Percentiles rank a stretch among this genome's conserved stretches.
These are phyloP conservation scores for Tetranychus piercei DNA, from an alignment of 2,888 invertebrate species.

Conservation along the genomic window DNA sequence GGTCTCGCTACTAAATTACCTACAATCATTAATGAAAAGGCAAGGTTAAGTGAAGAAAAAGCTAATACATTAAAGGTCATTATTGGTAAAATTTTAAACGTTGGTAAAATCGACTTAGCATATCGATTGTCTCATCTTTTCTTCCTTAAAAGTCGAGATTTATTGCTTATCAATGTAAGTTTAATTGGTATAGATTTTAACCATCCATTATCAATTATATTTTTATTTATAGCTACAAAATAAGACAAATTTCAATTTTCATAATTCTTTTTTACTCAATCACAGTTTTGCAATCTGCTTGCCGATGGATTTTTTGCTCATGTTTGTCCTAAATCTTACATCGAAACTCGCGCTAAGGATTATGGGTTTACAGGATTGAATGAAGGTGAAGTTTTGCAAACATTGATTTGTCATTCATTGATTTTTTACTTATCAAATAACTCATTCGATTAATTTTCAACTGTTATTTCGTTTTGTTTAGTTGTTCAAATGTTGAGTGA, in stretches of 20 bases:
- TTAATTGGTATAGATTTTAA: too few relatives aligned
- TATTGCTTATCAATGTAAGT: slow-evolving; percentile 15
- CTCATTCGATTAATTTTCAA: background rate
- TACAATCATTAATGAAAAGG: background rate
- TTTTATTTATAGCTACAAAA: too few relatives aligned
- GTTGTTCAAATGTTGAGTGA: background rate
- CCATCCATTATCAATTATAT: background rate
- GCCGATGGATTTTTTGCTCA: background rate
- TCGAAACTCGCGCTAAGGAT: background rate
- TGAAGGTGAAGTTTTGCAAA: background rate
- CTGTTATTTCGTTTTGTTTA: background rate
- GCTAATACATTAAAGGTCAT: background rate
- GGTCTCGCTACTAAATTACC: background rate
- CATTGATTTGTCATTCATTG: background rate
- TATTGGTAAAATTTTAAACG: slow-evolving; percentile 16
- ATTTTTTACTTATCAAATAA: too few relatives aligned
- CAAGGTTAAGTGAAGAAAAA: background rate
- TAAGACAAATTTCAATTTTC: background rate
- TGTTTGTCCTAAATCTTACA: background rate
- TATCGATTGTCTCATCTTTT: slow-evolving; percentile 13
- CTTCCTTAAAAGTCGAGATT: slow-evolving; percentile 15
- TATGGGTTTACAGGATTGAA: background rate
- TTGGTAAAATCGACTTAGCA: slow-evolving; percentile 10
- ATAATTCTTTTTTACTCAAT: background rate
- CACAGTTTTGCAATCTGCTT: background rate